Evolutionary conservation across 2,113 vertebrate genomes (phyloP).

Genomic region (Lates calcarifer): DNA sequence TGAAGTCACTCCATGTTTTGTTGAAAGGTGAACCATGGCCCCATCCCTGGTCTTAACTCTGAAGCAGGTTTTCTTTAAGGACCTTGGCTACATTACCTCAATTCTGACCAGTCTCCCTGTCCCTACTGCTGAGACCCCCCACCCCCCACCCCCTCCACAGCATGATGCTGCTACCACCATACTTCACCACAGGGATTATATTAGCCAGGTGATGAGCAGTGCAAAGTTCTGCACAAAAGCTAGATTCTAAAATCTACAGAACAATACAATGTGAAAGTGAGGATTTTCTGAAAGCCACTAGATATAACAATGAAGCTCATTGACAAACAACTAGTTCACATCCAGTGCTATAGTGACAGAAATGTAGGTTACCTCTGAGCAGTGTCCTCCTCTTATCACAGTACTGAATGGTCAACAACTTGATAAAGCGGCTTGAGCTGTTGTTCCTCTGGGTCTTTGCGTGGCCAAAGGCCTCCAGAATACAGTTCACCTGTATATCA

Average conservation of each 20-base stretch:
- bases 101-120: too few relatives aligned
- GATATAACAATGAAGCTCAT: background rate
- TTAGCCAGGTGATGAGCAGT: too few relatives aligned
- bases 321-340: background rate
- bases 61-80: too few relatives aligned
- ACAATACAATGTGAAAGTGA: background rate
- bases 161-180: too few relatives aligned
- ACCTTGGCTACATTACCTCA: too few relatives aligned
- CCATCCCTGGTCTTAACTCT: too few relatives aligned
- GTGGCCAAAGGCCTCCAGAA: slow-evolving; percentile 95
- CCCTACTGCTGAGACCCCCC: too few relatives aligned
- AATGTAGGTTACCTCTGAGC: slow-evolving; percentile 85
- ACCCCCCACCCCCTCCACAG: too few relatives aligned
- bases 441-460: slow-evolving; percentile 90
- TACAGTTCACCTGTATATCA: slow-evolving; percentile 86
- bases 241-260: background rate
- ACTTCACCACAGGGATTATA: too few relatives aligned
- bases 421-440: slow-evolving; percentile 92
- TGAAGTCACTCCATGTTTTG: background rate
- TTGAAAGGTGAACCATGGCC: too few relatives aligned
- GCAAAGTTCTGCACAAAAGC: too few relatives aligned
- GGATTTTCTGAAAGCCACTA: background rate
- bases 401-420: slow-evolving; percentile 92
- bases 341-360: background rate
- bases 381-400: slow-evolving; percentile 87